Conservation (phyloP, 2,113 vertebrate species). For the Sinocyclocheilus maitianheensis region DNA sequence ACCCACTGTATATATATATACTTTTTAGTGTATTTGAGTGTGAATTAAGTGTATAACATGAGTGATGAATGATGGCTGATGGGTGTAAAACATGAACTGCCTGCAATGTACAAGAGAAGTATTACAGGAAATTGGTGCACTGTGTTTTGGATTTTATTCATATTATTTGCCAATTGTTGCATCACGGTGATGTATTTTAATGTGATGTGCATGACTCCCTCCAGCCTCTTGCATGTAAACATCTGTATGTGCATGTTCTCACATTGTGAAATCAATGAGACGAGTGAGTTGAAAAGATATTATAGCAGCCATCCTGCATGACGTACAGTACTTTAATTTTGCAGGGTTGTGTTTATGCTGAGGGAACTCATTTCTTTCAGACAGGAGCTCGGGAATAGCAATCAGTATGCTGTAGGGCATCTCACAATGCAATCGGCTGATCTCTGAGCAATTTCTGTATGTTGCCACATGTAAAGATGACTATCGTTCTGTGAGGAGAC, state of each 20-base stretch:
- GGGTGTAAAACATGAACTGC: background rate
- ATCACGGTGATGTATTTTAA: background rate
- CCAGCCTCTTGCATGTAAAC: background rate
- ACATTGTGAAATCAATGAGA: conserved; percentile 27
- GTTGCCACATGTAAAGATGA: conserved; percentile 60
- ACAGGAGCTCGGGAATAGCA: conserved; percentile 64
- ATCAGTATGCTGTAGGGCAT: conserved; percentile 69
- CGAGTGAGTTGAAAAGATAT: background rate
- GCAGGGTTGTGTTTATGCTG: conserved; percentile 53
- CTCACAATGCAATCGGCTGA: conserved; percentile 58
- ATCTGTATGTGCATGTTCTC: background rate
- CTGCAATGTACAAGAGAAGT: background rate
- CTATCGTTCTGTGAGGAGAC: conserved; percentile 60
- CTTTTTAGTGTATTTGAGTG: no score
- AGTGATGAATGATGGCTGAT: background rate
- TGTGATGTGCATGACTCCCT: background rate
- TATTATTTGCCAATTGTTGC: background rate
- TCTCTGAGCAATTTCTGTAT: conserved; percentile 67
- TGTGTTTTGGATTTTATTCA: background rate
- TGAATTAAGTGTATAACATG: background rate
- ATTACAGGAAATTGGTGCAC: background rate
- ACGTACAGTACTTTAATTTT: conserved; percentile 31
- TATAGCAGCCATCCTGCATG: conserved; percentile 16
- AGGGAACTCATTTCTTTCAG: conserved; percentile 66
- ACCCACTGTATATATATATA: no score